Base-by-base conservation (phyloP, 2,113 vertebrate species). In the Nansenia antarctica region DNA sequence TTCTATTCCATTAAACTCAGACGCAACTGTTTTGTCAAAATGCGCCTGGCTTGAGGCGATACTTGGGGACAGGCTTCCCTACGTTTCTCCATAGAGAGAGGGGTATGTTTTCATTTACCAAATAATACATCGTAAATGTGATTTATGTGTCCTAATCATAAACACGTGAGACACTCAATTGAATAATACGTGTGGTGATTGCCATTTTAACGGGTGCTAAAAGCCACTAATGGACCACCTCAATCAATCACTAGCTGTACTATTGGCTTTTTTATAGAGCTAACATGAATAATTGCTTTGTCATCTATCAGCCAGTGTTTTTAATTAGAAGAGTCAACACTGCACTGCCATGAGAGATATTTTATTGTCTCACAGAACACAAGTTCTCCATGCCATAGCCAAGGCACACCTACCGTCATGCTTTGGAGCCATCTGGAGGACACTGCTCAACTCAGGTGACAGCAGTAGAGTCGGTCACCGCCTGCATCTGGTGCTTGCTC, bases 381-480 rank as follows among this genome's bases (percentile, higher is more conserved):
- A 70, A 59, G 55, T 5, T 42, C 72, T 34, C 11, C 54, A 65
- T 15, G 26, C 60, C 31, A 53, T 67, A 29, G 5, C 2, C 3
- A 35, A 55, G 29, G 22, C 14, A 2, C 2, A n/a, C 34, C 20
- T 52, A 67, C 42, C 52, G 32, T 27, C 26, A 65, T 35, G 27
- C 61, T 76, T 59, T 73, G 62, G 81, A 67, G 69, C 81, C 81
- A 76, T 73, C 69, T 81, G 65, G 55, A 83, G 83, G 80, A 72
- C 52, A 77, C 18, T 59, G 27, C 37, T 5, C 65, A 62, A 70
- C 67, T 62, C 52, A 54, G 35, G 49, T 58, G 67, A 67, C 65
- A 54, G 49, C 65, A 62, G 26, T 29, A 12, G 58, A 61, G 62
- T 70, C 53, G 65, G 34, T 26, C 18, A 15, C 58, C 49, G n/a